Evolutionary conservation across 2,113 vertebrate species (phyloP), one percentile per base, ranked within the genome.

Genomic region (Apus apus): DNA sequence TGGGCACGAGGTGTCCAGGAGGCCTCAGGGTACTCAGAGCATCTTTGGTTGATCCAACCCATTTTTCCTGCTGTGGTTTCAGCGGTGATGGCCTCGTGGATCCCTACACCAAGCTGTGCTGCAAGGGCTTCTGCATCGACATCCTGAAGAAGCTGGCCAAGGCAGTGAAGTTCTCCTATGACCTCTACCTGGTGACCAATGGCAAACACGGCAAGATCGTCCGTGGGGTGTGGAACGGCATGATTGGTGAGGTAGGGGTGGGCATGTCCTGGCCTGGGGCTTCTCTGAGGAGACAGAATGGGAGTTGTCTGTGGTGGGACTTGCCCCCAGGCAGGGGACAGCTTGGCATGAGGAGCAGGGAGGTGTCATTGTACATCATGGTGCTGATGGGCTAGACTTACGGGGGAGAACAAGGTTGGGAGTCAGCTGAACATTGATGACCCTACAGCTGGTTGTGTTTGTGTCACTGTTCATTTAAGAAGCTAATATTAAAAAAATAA

Each of bases 61-160:
- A 0, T 50, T 76, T 58, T 53, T 87, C 23, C 32, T 0, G 32
- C 5, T 36, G 20, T 29, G 34, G 25, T 94, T 91, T 62, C 94
- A 97, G 96, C 46, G 83, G 80, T 1, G 85, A 97, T 1, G 93
- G 97, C 10, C 96, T 98, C 0, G 83, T 98, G 1, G 98, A 99
- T 87, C 99, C 99, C 14, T 99, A 99, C 97, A 99, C 98, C 46
- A 99, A 99, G 90, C 98, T 99, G 58, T 99, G 99, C 97, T 99
- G 99, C 93, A 99, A 99, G 95, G 99, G 99, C 27, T 99, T 99
- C 98, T 99, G 99, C 97, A 99, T 99, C 1, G 99, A 99, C 97
- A 99, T 99, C 97, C 98, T 99, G 85, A 99, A 99, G 98, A 99
- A 99, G 96, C 92, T 99, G 86, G 99, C 99, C 70, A 99, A 98